phyloP scores from a whole-genome alignment of 2,113 vertebrate species.

The Spea multiplicata region DNA sequence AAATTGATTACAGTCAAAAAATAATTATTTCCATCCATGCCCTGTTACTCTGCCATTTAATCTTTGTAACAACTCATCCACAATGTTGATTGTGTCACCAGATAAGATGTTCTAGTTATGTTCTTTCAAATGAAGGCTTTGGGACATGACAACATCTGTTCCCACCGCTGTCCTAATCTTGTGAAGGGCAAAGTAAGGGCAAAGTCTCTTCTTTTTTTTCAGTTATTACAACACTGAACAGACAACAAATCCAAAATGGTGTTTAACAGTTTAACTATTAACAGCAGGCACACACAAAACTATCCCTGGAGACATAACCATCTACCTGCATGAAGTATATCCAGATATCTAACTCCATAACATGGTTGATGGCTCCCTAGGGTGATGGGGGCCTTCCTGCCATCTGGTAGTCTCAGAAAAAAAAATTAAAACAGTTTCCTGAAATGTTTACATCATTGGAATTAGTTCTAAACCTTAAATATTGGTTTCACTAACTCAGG shows the following conservation, averaged over 20 bases:
- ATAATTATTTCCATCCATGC: too few relatives aligned
- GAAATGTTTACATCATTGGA: too few relatives aligned
- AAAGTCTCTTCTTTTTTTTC: slow-evolving; percentile 43
- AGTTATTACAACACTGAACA: slow-evolving; percentile 26
- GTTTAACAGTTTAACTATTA: slow-evolving; percentile 4
- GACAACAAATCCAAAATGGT: slow-evolving; percentile 13
- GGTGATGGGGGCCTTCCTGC: too few relatives aligned
- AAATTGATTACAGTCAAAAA: too few relatives aligned
- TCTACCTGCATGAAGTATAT: neutral
- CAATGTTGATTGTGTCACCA: neutral
- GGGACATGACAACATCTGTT: slow-evolving; percentile 4
- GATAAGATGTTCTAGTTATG: neutral
- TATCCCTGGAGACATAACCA: neutral
- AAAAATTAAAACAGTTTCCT: too few relatives aligned
- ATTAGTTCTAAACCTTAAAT: too few relatives aligned
- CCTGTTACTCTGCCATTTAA: neutral
- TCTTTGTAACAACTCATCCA: neutral
- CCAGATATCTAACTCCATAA: neutral
- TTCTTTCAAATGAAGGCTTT: neutral
- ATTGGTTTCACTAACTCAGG: too few relatives aligned
- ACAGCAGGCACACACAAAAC: neutral
- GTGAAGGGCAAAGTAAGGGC: slow-evolving; percentile 37
- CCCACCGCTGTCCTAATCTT: slow-evolving; percentile 7
- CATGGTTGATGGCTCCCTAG: too few relatives aligned
- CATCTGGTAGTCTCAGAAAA: too few relatives aligned